Conservation (phyloP, 1,140 invertebrate species). For the Magallana gigas region DNA sequence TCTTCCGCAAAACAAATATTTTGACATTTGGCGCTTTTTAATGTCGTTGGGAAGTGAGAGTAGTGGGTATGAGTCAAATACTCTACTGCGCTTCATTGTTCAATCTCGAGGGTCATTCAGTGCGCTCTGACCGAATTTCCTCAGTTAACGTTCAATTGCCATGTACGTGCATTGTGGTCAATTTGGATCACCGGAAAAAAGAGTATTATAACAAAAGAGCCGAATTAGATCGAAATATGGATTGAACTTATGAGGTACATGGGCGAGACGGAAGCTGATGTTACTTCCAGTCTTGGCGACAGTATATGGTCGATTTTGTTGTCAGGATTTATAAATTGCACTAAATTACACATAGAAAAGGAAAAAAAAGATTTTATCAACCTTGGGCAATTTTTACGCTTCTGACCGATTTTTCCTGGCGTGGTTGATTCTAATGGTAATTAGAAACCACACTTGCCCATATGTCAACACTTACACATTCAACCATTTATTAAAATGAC, state of each 20-base stretch:
- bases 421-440: no score
- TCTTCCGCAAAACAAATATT: constrained; percentile 38
- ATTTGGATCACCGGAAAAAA: background rate
- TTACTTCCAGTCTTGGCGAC: background rate
- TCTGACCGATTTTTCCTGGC: background rate
- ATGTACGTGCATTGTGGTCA: background rate
- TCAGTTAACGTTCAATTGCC: background rate
- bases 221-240: background rate
- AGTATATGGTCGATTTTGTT: background rate
- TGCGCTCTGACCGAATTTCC: constrained; percentile 27
- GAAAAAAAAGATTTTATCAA: background rate
- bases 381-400: background rate
- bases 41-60: constrained; percentile 1
- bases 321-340: background rate
- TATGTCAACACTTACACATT: no score
- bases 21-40: constrained; percentile 17
- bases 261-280: constrained; percentile 19
- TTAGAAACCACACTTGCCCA: no score
- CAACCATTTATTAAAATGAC: no score
- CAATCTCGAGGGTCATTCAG: background rate
- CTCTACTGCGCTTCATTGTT: background rate
- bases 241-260: constrained; percentile 2
- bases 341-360: background rate
- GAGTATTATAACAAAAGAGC: background rate
- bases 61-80: constrained; percentile 16